Conservation (phyloP, 2,888 invertebrate genomes). For the Notocelia uddmanniana region DNA sequence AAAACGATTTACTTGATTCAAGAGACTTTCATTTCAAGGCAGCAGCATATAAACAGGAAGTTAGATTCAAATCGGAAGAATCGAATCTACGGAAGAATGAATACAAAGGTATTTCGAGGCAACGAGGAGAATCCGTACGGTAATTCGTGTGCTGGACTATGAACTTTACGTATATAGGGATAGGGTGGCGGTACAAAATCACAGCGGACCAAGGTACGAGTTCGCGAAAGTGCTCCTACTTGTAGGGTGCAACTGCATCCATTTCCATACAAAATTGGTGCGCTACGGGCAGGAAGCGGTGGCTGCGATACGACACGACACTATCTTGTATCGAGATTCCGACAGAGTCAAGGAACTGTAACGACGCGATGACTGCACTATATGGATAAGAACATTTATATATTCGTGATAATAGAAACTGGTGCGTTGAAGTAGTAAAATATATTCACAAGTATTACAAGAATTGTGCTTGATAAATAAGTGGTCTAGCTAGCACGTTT, state of each 20-base stretch:
- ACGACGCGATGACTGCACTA: slow-evolving; percentile 17
- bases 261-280: slow-evolving; percentile 73
- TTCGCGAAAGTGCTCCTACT: slow-evolving; percentile 1
- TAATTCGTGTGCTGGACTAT: background rate
- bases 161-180: background rate
- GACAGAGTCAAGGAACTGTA: slow-evolving; percentile 48
- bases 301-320: slow-evolving; percentile 61
- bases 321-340: slow-evolving; percentile 58
- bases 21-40: slow-evolving; percentile 19
- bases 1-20: slow-evolving; percentile 25
- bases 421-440: too few species aligned
- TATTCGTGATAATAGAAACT: background rate
- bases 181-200: background rate
- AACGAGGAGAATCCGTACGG: background rate
- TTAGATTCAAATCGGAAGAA: slow-evolving; percentile 51
- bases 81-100: slow-evolving; percentile 38
- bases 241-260: slow-evolving; percentile 58
- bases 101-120: slow-evolving; percentile 52
- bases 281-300: slow-evolving; percentile 62
- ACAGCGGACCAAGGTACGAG: slow-evolving; percentile 5
- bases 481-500: too few species aligned
- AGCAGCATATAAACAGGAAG: slow-evolving; percentile 27
- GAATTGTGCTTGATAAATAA: background rate
- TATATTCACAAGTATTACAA: background rate
- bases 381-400: slow-evolving; percentile 20